Percentiles rank a stretch among this genome's conserved stretches.
Conservation (phyloP, 2,797 vertebrate genomes). For the Syngnathus acus region DNA sequence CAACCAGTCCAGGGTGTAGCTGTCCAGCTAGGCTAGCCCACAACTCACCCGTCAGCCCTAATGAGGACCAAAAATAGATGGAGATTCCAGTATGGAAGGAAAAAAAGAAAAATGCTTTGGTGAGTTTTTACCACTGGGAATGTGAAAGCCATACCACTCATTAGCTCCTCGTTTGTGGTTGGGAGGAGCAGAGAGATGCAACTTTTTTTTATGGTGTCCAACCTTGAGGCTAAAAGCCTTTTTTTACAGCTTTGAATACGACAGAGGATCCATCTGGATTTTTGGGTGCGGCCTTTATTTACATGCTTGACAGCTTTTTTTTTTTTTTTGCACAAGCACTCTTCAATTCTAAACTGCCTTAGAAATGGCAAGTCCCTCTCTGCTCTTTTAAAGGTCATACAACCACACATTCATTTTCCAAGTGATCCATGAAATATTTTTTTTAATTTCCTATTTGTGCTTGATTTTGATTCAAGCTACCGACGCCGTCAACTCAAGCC, state of each 20-base stretch:
- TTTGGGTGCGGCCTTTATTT: conserved; percentile 1
- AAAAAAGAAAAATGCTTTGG: background rate
- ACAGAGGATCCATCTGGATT: background rate
- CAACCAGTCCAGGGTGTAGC: background rate
- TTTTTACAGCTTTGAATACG: background rate
- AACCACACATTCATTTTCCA: background rate
- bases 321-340: background rate
- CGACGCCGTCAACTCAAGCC: background rate
- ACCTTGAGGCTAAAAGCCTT: background rate
- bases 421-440: background rate
- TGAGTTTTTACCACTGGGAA: background rate
- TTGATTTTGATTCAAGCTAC: background rate
- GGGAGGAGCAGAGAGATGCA: conserved; percentile 1
- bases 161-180: background rate
- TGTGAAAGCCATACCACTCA: background rate
- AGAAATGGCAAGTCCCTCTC: background rate
- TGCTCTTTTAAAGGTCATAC: background rate
- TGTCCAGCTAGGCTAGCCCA: background rate
- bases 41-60: background rate
- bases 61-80: background rate
- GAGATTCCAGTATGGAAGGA: background rate
- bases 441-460: conserved; percentile 1
- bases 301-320: background rate
- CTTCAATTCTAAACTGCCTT: background rate
- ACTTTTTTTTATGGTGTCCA: background rate